Evolutionary conservation across 30 jellyfish, hydroid and myxozoan species (phyloP), one percentile per base, ranked within the genome.

Genomic region (Sanderia malayensis): DNA sequence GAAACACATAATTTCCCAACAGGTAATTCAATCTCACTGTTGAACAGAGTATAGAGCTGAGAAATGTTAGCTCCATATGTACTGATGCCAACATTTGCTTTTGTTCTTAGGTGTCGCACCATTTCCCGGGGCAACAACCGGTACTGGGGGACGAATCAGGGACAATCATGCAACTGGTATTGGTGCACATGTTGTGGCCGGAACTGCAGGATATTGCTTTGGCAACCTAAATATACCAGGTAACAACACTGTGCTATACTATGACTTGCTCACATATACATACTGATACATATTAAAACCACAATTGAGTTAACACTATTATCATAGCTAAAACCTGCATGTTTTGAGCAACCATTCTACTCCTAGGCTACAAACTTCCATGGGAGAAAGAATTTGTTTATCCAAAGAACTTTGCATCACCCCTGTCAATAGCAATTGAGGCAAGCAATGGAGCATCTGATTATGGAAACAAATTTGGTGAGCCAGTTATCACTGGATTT

Each of bases 381-480:
- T 89, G 97, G 97, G 97, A 89, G 32, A 69, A 78, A 31, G 52
- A 58, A 33, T 81, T 74, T 21, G 63, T 26, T 33, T 89, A 89
- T 63, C 97, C 97, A 0, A 37, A 41, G 47, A 89, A 89, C 59
- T 89, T 89, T 67, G 97, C 97, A 11, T 61, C 85, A 22, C 97
- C 97, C 1, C 84, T 82, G 27, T 82, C 85, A 75, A 76, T 89
- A 46, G 95, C 95, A 0, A 61, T 89, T 28, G 97, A 89, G 46
- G 97, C 97, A 6, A 89, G 97, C 75, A 89, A 83, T 61, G 97
- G 97, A 4, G 97, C 97, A 19, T 89, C 97, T 6, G 97, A 89
- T 77, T 89, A 89, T 81, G 97, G 97, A 9, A 89, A 89, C 47
- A 89, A 89, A 65, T 89, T 89, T 89, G 97, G 97, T 20, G 97